Percentiles rank a stretch among this genome's conserved stretches.
These are phyloP conservation scores for Cheilosia soror DNA, from an alignment of 2,888 invertebrate species.

Conservation along the genomic window DNA sequence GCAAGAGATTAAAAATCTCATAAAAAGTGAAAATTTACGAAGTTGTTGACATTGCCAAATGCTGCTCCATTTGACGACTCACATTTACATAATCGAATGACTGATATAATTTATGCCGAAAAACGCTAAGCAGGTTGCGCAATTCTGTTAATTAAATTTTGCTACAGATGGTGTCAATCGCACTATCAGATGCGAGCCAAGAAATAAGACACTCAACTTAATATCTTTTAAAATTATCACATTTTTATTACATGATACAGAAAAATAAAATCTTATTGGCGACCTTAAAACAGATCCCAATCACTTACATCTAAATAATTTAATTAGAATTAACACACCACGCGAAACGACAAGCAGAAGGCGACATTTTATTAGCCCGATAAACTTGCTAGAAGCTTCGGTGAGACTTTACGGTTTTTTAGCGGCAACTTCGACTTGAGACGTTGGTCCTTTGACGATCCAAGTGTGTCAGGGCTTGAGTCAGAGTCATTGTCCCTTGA, in stretches of 20 bases:
- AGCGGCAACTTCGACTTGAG: constrained; percentile 37
- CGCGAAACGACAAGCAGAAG: too few species aligned
- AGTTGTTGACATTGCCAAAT: too few species aligned
- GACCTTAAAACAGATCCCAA: constrained; percentile 72
- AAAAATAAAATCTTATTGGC: constrained; percentile 1
- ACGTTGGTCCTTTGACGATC: constrained; percentile 48
- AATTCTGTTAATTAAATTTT: not conserved
- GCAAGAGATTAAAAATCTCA: too few species aligned
- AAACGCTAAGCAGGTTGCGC: too few species aligned
- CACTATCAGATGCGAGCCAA: not conserved
- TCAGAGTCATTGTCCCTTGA: constrained; percentile 2
- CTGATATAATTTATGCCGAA: too few species aligned
- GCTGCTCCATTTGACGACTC: too few species aligned
- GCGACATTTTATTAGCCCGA: constrained; percentile 33
- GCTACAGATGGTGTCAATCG: not conserved
- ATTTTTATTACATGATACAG: constrained; percentile 3
- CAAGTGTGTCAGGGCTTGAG: constrained; percentile 48
- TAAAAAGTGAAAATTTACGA: too few species aligned
- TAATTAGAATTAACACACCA: constrained; percentile 8
- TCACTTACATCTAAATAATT: constrained; percentile 36
- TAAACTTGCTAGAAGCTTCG: constrained; percentile 57
- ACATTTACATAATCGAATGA: too few species aligned
- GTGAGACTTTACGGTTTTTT: constrained; percentile 67
- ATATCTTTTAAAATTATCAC: constrained; percentile 12
- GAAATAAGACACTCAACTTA: not conserved